Evolutionary conservation across 2,888 invertebrate genomes (phyloP).

Genomic region (Argyresthia goedartella): DNA sequence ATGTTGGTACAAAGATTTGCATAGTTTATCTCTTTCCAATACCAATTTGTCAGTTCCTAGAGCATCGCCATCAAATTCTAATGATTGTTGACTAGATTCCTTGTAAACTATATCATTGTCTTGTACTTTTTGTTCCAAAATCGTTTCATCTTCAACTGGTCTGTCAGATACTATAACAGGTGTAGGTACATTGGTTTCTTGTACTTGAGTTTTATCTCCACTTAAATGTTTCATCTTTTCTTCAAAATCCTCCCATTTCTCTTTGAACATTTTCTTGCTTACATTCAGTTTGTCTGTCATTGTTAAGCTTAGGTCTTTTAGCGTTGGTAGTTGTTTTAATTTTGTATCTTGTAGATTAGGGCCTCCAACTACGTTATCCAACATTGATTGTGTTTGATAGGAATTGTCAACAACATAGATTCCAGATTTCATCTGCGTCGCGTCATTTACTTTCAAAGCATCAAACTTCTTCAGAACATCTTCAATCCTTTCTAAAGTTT

Average conservation of each 20-base stretch:
- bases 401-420: conserved; percentile 69
- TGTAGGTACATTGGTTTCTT: conserved; percentile 20
- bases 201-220: conserved; percentile 30
- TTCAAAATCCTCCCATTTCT: conserved; percentile 68
- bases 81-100: conserved; percentile 58
- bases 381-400: conserved; percentile 39
- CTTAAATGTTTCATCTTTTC: conserved; percentile 56
- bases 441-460: conserved; percentile 40
- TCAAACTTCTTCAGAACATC: conserved; percentile 45
- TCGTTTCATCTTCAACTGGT: background rate
- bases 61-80: conserved; percentile 44
- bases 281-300: conserved; percentile 65
- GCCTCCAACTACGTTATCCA: conserved; percentile 29
- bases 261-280: conserved; percentile 64
- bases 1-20: conserved; percentile 53
- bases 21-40: conserved; percentile 27
- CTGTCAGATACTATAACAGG: background rate
- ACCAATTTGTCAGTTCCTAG: conserved; percentile 21
- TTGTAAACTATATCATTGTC: conserved; percentile 44
- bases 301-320: conserved; percentile 59
- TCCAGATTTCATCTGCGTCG: conserved; percentile 64
- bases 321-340: conserved; percentile 53
- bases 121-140: background rate
- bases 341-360: conserved; percentile 31
- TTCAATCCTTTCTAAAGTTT: conserved; percentile 48